These are phyloP conservation scores for Pangasianodon hypophthalmus DNA, from an alignment of 2,113 vertebrate genomes.

Conservation along the genomic window DNA sequence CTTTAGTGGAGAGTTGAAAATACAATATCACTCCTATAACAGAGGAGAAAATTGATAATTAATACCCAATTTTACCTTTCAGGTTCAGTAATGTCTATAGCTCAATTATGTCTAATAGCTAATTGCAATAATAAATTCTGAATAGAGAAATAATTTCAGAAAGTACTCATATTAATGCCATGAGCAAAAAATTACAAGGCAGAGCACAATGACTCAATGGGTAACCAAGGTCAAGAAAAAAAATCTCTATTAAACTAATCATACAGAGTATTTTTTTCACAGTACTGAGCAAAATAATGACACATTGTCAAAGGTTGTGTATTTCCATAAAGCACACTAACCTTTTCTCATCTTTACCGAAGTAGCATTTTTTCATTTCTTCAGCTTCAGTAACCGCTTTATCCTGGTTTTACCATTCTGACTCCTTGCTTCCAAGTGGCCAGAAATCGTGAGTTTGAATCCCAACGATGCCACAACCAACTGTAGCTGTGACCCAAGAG, in stretches of 20 bases:
- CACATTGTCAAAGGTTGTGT: not conserved
- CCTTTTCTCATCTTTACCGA: not conserved
- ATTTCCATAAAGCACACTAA: not conserved
- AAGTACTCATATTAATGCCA: not conserved
- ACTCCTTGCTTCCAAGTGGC: too few species aligned
- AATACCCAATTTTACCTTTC: not conserved
- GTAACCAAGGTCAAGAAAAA: not conserved
- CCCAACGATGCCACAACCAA: too few species aligned
- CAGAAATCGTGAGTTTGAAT: too few species aligned
- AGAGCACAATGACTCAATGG: not conserved
- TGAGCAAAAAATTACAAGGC: not conserved
- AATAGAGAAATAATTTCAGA: not conserved
- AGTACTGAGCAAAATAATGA: not conserved
- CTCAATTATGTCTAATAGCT: not conserved
- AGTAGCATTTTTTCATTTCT: too few species aligned
- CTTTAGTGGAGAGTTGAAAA: not conserved
- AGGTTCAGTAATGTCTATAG: not conserved
- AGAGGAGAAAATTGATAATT: not conserved
- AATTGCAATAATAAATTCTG: not conserved
- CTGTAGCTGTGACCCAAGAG: not conserved
- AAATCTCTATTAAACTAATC: not conserved
- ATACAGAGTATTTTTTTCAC: not conserved
- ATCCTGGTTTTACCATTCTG: too few species aligned
- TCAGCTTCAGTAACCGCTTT: too few species aligned
- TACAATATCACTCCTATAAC: not conserved